Evolutionary conservation across 2,113 vertebrate genomes (phyloP).

Genomic region (Chionomys nivalis): DNA sequence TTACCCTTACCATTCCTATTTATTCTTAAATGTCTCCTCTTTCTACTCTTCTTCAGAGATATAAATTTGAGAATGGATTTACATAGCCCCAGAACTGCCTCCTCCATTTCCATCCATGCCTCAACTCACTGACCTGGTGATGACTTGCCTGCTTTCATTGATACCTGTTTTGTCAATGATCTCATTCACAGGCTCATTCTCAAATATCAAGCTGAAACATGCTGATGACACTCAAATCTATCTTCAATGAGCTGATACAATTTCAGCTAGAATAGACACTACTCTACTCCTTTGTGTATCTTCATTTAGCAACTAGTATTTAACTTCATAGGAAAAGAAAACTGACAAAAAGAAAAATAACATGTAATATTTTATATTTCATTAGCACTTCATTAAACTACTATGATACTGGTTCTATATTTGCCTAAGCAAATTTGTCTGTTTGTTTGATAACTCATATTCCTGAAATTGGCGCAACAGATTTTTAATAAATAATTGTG

Average conservation of each 20-base stretch:
- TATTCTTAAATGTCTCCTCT: not conserved
- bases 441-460: conserved; percentile 1
- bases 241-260: not conserved
- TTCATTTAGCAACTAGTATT: not conserved
- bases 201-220: not conserved
- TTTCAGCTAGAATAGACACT: not conserved
- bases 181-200: not conserved
- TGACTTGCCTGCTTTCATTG: not conserved
- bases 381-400: not conserved
- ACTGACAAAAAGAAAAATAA: not conserved
- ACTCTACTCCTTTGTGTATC: not conserved
- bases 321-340: not conserved
- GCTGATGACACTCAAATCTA: not conserved
- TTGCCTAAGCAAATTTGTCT: not conserved
- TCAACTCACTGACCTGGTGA: not conserved
- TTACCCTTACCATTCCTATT: not conserved
- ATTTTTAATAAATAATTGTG: conserved; percentile 1
- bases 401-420: not conserved
- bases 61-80: not conserved
- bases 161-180: not conserved
- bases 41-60: not conserved
- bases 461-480: not conserved
- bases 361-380: not conserved
- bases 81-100: not conserved
- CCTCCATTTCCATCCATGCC: not conserved